These are phyloP conservation scores for Lepidochrysops patricia DNA, from an alignment of 2,888 invertebrate genomes.

Conservation along the genomic window DNA sequence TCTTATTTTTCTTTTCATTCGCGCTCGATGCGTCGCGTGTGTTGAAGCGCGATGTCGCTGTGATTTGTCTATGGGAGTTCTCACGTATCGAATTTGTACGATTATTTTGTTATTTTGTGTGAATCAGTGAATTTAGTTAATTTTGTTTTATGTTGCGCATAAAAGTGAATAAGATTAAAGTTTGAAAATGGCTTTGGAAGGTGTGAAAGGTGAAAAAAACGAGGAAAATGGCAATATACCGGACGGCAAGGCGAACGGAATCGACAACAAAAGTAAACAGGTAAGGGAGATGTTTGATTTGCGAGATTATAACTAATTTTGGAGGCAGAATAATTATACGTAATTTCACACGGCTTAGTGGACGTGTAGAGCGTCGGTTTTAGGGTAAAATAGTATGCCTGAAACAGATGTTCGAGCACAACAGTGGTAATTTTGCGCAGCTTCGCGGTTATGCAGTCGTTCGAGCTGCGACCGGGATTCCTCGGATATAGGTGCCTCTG, in stretches of 20 bases:
- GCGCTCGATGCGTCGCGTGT: conserved; percentile 61
- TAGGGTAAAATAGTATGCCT: neutral
- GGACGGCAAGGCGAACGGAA: conserved; percentile 72
- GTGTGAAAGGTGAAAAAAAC: conserved; percentile 72
- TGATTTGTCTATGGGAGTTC: conserved; percentile 61
- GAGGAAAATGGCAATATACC: conserved; percentile 68
- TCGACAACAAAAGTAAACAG: conserved; percentile 76
- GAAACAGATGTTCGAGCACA: conserved; percentile 16
- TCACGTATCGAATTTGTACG: conserved; percentile 55
- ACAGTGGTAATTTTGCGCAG: conserved; percentile 54
- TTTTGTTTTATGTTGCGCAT: conserved; percentile 51
- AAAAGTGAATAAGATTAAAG: conserved; percentile 63
- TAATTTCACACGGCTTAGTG: conserved; percentile 13
- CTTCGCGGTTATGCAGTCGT: conserved; percentile 26
- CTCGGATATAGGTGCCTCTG: conserved; percentile 44
- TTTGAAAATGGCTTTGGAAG: conserved; percentile 70
- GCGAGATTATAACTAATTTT: conserved; percentile 14
- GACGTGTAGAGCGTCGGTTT: neutral
- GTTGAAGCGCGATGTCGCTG: conserved; percentile 35
- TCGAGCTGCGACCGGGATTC: conserved; percentile 36
- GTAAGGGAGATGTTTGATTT: conserved; percentile 33
- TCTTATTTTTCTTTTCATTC: conserved; percentile 45
- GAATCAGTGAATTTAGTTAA: conserved; percentile 43
- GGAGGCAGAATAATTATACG: neutral
- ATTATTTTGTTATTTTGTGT: conserved; percentile 42